Conservation (phyloP, 2,113 vertebrate species). For the Thinocorus orbignyianus region DNA sequence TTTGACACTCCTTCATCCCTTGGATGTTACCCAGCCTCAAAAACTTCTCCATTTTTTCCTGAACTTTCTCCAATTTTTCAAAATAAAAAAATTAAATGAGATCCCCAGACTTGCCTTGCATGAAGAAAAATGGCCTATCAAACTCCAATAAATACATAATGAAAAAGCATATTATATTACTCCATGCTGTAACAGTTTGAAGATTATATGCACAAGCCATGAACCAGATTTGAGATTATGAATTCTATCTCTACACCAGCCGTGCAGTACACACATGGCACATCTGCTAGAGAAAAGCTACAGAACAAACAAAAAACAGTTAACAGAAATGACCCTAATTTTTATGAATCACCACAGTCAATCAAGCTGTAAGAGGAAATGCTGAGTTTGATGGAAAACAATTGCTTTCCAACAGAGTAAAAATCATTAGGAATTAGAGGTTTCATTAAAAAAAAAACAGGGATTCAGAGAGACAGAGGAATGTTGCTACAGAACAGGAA, state of each 20-base stretch:
- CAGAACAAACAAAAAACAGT: background rate
- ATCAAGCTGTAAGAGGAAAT: background rate
- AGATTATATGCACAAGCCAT: background rate
- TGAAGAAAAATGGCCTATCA: background rate
- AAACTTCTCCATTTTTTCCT: background rate
- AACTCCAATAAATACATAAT: background rate
- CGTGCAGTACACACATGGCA: background rate
- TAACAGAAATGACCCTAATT: background rate
- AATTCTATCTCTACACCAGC: background rate
- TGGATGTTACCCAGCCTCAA: background rate
- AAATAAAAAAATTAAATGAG: background rate
- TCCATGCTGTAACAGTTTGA: background rate
- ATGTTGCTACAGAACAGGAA: background rate
- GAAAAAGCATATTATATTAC: background rate
- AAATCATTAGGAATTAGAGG: background rate
- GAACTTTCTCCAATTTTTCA: background rate
- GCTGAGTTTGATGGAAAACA: background rate
- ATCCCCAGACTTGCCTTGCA: background rate
- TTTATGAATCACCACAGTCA: background rate
- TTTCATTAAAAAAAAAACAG: background rate
- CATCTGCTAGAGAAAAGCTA: background rate
- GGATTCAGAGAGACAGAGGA: background rate
- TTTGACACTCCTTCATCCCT: background rate
- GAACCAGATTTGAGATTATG: background rate
- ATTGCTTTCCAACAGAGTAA: background rate